These are phyloP conservation scores for Hyles vespertilio DNA, from an alignment of 1,140 invertebrate genomes.

Conservation along the genomic window DNA sequence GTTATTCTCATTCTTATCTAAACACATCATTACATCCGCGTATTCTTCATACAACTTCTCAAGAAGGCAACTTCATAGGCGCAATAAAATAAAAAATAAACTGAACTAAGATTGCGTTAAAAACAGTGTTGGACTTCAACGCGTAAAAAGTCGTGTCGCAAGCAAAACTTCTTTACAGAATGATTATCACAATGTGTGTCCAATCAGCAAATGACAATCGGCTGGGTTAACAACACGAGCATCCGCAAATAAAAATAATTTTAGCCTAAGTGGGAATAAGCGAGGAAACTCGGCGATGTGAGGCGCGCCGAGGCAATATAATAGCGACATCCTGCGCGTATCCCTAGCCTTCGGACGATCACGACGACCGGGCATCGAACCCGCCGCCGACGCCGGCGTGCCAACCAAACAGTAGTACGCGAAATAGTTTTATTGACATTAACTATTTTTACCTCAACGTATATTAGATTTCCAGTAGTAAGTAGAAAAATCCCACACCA, in stretches of 20 bases:
- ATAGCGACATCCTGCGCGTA: constrained; percentile 59
- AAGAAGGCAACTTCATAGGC: no score
- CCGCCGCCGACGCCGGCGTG: constrained; percentile 25
- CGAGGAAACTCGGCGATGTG: constrained; percentile 23
- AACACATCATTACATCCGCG: no score
- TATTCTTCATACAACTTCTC: no score
- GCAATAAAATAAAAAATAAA: no score
- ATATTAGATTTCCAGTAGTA: not conserved
- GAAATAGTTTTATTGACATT: not conserved
- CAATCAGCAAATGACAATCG: not conserved
- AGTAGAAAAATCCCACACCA: not conserved
- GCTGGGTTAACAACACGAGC: not conserved
- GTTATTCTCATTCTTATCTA: constrained; percentile 4
- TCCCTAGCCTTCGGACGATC: constrained; percentile 39
- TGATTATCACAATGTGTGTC: no score
- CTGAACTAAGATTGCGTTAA: no score
- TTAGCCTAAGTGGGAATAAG: constrained; percentile 19
- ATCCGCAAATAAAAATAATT: constrained; percentile 4
- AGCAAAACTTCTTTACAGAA: no score
- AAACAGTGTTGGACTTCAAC: no score
- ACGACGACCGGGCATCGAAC: constrained; percentile 59
- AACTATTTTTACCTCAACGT: no score
- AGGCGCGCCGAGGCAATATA: constrained; percentile 24
- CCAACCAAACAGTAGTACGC: constrained; percentile 5
- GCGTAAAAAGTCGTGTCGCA: no score